Evolutionary conservation across 2,888 invertebrate genomes (phyloP).

Genomic region (Cepaea hortensis): DNA sequence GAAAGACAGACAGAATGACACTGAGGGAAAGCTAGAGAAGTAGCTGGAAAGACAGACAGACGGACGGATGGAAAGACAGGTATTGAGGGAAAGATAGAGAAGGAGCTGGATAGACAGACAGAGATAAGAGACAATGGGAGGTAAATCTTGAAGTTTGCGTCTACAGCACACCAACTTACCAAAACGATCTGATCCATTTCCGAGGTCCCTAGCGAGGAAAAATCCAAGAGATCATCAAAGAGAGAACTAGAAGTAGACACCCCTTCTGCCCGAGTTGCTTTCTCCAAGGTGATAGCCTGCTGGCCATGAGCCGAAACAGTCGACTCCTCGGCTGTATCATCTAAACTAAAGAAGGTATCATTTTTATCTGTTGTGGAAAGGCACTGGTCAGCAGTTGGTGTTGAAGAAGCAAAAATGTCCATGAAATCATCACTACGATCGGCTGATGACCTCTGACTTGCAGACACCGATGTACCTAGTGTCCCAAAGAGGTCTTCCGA

Average conservation of each 20-base stretch:
- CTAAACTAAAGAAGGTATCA: slow-evolving; percentile 30
- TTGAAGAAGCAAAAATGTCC: background rate
- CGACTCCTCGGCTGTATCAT: background rate
- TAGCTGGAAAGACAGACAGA: too few relatives aligned
- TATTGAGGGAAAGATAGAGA: too few relatives aligned
- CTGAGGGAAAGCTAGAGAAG: too few relatives aligned
- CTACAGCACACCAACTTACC: slow-evolving; percentile 5
- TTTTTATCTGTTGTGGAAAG: background rate
- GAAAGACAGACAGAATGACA: too few relatives aligned
- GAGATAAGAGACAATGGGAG: background rate
- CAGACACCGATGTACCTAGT: background rate
- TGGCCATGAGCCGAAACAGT: background rate
- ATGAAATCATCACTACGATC: background rate
- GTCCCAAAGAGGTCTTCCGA: background rate
- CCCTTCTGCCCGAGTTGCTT: background rate
- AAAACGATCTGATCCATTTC: background rate
- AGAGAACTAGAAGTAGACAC: background rate
- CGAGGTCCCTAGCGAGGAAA: background rate
- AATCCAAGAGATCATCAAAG: slow-evolving; percentile 42
- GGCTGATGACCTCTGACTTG: background rate
- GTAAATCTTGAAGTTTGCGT: background rate
- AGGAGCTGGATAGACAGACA: too few relatives aligned
- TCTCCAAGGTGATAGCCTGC: background rate
- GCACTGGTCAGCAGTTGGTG: too few relatives aligned
- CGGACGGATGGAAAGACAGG: too few relatives aligned